Conservation (phyloP, 2,888 invertebrate genomes). For the Capitulum mitella region DNA sequence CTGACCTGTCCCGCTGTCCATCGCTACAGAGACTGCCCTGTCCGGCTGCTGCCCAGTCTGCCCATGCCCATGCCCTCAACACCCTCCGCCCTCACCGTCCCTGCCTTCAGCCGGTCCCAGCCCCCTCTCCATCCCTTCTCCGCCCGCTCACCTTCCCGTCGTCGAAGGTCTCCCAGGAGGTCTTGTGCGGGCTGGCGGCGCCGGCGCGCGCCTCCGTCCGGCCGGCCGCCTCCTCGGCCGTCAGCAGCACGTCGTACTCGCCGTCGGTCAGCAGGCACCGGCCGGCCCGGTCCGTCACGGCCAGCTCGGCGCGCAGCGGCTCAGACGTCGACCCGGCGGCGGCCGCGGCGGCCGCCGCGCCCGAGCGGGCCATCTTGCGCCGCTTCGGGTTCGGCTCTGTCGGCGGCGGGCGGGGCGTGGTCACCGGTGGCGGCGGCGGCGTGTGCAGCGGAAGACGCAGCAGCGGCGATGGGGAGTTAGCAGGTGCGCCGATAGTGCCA, state of each 20-base stretch:
- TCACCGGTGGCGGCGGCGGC: not conserved
- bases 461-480: no score
- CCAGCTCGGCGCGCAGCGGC: conserved; percentile 54
- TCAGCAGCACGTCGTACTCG: conserved; percentile 79
- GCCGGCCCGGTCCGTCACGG: conserved; percentile 82
- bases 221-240: conserved; percentile 27
- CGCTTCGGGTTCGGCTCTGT: conserved; percentile 35
- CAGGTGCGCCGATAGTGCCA: no score
- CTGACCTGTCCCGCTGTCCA: no score
- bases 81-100: not conserved
- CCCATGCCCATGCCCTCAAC: no score
- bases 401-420: conserved; percentile 25
- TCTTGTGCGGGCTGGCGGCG: conserved; percentile 53
- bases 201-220: conserved; percentile 42
- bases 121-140: not conserved
- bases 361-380: conserved; percentile 32
- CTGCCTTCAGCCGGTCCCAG: no score
- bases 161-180: conserved; percentile 61
- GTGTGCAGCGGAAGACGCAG: no score
- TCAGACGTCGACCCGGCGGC: conserved; percentile 17
- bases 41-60: no score
- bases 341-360: conserved; percentile 35
- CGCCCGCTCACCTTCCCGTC: conserved; percentile 48
- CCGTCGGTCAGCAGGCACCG: conserved; percentile 79
- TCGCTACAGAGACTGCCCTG: no score